phyloP scores from a whole-genome alignment of 2,888 invertebrate genomes.

The Chaitophorus viminalis region DNA sequence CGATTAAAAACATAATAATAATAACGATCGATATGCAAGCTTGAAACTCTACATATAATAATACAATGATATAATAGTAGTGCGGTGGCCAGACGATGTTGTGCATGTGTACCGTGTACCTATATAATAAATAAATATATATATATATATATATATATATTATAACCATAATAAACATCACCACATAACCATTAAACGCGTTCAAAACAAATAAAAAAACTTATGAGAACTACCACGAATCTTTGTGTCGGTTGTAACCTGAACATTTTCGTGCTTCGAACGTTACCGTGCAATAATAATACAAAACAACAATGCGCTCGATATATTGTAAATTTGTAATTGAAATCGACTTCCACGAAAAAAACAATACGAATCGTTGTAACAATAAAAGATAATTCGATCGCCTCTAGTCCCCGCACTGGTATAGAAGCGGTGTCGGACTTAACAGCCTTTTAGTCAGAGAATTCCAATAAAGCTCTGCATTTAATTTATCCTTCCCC shows the following conservation, averaged over 20 bases:
- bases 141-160: no score
- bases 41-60: no score
- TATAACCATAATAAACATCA: neutral
- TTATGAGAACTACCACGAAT: neutral
- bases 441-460: no score
- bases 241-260: neutral
- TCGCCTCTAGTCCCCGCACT: neutral
- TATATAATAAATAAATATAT: no score
- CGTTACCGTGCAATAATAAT: neutral
- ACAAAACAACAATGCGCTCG: neutral
- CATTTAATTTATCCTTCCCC: no score
- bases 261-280: neutral
- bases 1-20: no score
- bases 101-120: no score
- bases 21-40: no score
- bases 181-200: neutral
- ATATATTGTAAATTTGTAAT: neutral
- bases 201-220: constrained; percentile 7
- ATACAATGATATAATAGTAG: no score
- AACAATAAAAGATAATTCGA: neutral
- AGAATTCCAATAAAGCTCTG: no score
- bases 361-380: no score
- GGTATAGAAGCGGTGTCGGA: neutral
- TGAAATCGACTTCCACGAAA: neutral
- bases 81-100: no score